Evolutionary conservation across 2,888 invertebrate genomes (phyloP), one percentile per base, ranked within the genome.

Genomic region (Drosophila nigritarsus): DNA sequence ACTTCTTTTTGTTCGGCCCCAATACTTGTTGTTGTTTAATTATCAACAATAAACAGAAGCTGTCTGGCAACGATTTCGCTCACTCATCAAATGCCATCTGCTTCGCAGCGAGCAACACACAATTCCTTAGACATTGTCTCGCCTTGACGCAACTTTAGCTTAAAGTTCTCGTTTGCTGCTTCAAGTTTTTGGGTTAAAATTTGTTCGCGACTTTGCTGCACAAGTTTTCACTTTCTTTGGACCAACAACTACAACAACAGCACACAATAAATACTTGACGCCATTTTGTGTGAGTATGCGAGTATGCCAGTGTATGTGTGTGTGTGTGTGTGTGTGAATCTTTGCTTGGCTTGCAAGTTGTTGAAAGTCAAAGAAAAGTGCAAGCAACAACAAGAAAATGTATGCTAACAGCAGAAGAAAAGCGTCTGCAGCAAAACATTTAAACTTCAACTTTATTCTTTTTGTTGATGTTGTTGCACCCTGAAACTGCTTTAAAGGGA

Each of bases 201-300:
- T 82, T 74, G 82, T 77, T 81, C 85, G 85, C 85, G 85, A 80
- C 73, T 83, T 75, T 54, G 75, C 77, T 73, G 78, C 75, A 78
- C 80, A 88, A 87, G 83, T 88, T 87, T 87, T 87, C 87, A 87
- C 87, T 87, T 87, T 87, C 88, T 61, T 78, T 78, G 48, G 40
- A 64, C 51, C 48, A 65, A 49, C 69, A 72, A 42, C 72, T 63
- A 61, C 71, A 73, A 78, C 66, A 78, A 73, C 63, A 69, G 60
- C 55, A 70, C 74, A 77, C 82, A 87, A 88, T 80, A 86, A 86
- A 88, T 86, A 80, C 88, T 87, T 86, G 80, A 88, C 83, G 83
- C 86, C 82, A 86, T 83, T 75, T 77, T 65, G 40, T 66, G 45
- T 40, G 29, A n/a, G 34, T 40, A 15, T 64, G 48, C 49, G 45